Evolutionary conservation across 2,797 vertebrate species (phyloP).

Genomic region (Cynodonichthys magdalenae): DNA sequence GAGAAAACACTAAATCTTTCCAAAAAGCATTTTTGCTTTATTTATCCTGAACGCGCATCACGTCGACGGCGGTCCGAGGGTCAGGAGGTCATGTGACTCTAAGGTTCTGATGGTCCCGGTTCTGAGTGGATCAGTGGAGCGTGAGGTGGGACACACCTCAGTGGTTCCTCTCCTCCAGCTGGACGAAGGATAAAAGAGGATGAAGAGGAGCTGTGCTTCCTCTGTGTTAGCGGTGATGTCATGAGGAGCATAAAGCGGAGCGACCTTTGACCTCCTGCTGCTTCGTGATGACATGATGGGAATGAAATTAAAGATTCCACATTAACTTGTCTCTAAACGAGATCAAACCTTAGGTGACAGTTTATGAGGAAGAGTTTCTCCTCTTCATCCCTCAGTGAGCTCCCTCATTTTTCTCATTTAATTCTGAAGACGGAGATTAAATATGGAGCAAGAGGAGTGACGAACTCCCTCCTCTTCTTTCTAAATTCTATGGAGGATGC

Average conservation of each 20-base stretch:
- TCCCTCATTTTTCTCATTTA: slow-evolving; percentile 24
- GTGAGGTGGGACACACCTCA: slow-evolving; percentile 63
- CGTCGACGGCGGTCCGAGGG: slow-evolving; percentile 14
- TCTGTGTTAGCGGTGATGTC: slow-evolving; percentile 25
- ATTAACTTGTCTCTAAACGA: no score
- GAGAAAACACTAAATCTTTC: background rate
- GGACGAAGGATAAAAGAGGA: slow-evolving; percentile 13
- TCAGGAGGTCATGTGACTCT: slow-evolving; percentile 48
- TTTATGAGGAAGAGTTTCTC: no score
- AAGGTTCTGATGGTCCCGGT: slow-evolving; percentile 4
- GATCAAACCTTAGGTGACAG: no score
- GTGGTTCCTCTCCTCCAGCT: slow-evolving; percentile 57
- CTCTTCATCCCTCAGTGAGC: slow-evolving; percentile 10
- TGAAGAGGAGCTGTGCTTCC: slow-evolving; percentile 14
- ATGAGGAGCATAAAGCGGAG: slow-evolving; percentile 15
- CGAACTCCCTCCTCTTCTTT: slow-evolving; percentile 10
- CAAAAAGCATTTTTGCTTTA: background rate
- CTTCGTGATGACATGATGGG: slow-evolving; percentile 5
- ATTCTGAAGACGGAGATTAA: slow-evolving; percentile 18
- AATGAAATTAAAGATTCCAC: background rate
- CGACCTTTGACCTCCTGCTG: slow-evolving; percentile 52
- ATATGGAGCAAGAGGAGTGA: slow-evolving; percentile 33
- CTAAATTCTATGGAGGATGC: slow-evolving; percentile 11
- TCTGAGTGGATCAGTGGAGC: slow-evolving; percentile 24
- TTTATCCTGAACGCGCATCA: background rate